phyloP scores from a whole-genome alignment of 2,113 vertebrate genomes.

The Neofelis nebulosa region DNA sequence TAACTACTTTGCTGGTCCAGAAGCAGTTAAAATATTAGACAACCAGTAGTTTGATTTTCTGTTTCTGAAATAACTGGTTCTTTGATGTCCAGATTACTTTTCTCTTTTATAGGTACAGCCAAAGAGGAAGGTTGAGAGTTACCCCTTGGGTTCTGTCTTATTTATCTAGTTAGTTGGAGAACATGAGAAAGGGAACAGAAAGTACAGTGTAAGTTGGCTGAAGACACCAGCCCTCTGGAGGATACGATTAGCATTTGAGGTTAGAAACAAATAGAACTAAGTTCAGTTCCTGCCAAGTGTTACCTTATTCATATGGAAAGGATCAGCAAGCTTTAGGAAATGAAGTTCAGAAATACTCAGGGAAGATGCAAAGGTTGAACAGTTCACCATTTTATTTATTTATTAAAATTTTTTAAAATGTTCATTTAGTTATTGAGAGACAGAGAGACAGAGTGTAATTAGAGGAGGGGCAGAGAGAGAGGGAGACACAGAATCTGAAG shows the following conservation, averaged over 20 bases:
- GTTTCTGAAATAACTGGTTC: not conserved
- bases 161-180: constrained; percentile 24
- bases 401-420: too few species aligned
- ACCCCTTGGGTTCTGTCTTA: not conserved
- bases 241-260: not conserved
- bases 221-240: not conserved
- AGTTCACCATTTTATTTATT: not conserved
- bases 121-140: not conserved
- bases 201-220: not conserved
- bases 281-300: constrained; percentile 21
- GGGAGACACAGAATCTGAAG: too few species aligned
- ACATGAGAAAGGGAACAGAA: not conserved
- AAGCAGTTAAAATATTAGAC: not conserved
- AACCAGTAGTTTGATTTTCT: not conserved
- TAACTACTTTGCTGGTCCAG: not conserved
- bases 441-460: too few species aligned
- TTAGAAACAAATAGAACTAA: constrained; percentile 5
- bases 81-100: not conserved
- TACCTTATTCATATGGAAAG: not conserved
- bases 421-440: too few species aligned
- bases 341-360: not conserved
- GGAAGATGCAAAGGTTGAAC: not conserved
- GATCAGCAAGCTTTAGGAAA: not conserved
- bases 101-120: not conserved
- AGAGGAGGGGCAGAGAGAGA: too few species aligned